Conservation (phyloP, 2,888 invertebrate genomes). For the Ophraella communa region DNA sequence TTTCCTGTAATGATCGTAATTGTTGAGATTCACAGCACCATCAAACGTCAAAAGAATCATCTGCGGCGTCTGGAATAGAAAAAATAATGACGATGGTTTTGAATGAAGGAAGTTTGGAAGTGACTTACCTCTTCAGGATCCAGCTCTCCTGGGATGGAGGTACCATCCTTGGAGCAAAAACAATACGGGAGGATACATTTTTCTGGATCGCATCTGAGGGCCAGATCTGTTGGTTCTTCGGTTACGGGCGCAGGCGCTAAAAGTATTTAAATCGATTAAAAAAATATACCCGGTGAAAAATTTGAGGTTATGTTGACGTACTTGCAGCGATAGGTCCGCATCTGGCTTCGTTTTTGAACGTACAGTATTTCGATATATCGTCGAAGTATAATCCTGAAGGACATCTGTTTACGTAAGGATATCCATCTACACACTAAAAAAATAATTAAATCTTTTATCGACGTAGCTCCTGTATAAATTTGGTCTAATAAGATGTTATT, state of each 20-base stretch:
- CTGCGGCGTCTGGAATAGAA: slow-evolving; percentile 79
- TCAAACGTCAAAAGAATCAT: slow-evolving; percentile 93
- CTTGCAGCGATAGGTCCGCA: slow-evolving; percentile 90
- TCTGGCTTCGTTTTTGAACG: slow-evolving; percentile 86
- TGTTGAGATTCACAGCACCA: slow-evolving; percentile 91
- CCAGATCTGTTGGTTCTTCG: slow-evolving; percentile 80
- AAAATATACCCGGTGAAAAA: no score
- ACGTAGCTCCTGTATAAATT: no score
- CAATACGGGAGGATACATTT: slow-evolving; percentile 86
- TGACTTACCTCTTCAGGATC: slow-evolving; percentile 78
- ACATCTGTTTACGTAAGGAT: slow-evolving; percentile 85
- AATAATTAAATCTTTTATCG: background rate
- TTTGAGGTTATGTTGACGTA: slow-evolving; percentile 62
- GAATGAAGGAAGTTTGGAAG: background rate
- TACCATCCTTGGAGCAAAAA: slow-evolving; percentile 91
- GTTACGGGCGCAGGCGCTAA: slow-evolving; percentile 82
- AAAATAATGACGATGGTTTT: background rate
- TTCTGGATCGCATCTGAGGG: slow-evolving; percentile 77
- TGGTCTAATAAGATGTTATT: no score
- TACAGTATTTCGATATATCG: slow-evolving; percentile 88
- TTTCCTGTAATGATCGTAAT: slow-evolving; percentile 85
- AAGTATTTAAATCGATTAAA: background rate
- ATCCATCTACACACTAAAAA: slow-evolving; percentile 84
- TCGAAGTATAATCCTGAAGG: slow-evolving; percentile 91
- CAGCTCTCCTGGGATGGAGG: slow-evolving; percentile 82